Base-by-base conservation (phyloP, 2,888 invertebrate genomes). In the Sesia apiformis region DNA sequence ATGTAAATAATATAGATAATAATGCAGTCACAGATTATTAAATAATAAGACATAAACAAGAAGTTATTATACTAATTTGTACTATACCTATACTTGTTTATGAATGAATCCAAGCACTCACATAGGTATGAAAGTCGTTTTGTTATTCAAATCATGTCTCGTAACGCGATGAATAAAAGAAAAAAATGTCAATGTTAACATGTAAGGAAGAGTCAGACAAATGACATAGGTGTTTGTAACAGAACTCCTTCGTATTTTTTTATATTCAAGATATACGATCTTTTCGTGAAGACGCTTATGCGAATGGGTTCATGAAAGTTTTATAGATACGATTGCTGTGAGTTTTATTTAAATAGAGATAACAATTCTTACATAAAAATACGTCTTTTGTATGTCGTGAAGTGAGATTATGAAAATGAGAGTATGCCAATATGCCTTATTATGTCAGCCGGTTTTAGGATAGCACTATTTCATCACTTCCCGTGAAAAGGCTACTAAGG, bases 231-330 rank as follows among this genome's bases (percentile, higher is more conserved):
- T 50, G 55, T 55, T 57, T 56, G 55, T 56, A 53, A 57, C 52
- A 57, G 60, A 57, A 54, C 52, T 53, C 55, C 53, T 46, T 56
- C 60, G 58, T 57, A 54, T 56, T 56, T 60, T 53, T 38, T 58
- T 57, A 56, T 54, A 55, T 52, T 52, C 52, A 46, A 56, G 56
- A 58, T 58, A 54, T 54, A 61, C 56, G 38, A 53, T 49, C 49
- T 50, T 51, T 52, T 51, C 55, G 56, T 49, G 49, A 43, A 55
- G 57, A 40, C 39, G 50, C 39, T 50, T 50, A 50, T 38, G 50
- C 7, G 39, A 50, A 50, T 50, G 38, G 7, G 38, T 38, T 38
- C 50, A 39, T 50, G 38, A 50, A 50, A 50, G 50, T 50, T 50
- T 23, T 23, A 38, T 50, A 23, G 23, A 38, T 39, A 7, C 8